Evolutionary conservation across 2,797 vertebrate species (phyloP).

Genomic region (Podarcis siculus): DNA sequence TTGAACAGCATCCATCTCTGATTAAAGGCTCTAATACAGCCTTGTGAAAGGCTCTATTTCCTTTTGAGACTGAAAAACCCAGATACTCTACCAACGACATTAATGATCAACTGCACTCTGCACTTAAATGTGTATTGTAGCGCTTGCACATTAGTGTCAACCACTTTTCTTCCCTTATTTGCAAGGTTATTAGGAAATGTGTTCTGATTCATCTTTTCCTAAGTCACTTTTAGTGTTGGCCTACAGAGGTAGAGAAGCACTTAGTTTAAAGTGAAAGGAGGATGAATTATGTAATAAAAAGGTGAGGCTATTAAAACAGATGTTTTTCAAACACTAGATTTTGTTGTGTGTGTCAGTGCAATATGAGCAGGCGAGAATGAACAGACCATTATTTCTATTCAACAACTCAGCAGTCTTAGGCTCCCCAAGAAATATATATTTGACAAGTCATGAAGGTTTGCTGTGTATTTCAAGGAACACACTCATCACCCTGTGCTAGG

Average conservation of each 20-base stretch:
- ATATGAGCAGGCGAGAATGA: constrained; percentile 19
- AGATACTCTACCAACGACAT: background rate
- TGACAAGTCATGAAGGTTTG: constrained; percentile 40
- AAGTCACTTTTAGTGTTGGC: background rate
- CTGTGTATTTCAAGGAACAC: constrained; percentile 20
- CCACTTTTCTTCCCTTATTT: background rate
- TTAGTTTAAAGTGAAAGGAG: constrained; percentile 49
- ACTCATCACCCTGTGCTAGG: constrained; percentile 31
- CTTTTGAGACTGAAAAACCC: background rate
- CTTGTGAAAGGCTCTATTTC: background rate
- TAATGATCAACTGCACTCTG: background rate
- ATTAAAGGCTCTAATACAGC: background rate
- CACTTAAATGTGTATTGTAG: background rate
- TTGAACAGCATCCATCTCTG: background rate
- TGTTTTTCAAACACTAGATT: background rate
- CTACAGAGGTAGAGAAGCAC: background rate
- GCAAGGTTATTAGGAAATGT: background rate
- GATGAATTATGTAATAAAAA: constrained; percentile 65
- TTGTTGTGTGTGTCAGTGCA: background rate
- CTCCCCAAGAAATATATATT: constrained; percentile 38
- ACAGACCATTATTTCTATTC: constrained; percentile 3
- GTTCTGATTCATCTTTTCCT: background rate
- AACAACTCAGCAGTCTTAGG: constrained; percentile 37
- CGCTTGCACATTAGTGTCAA: background rate
- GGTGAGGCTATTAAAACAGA: constrained; percentile 6